Evolutionary conservation across 2,797 vertebrate species (phyloP).

Genomic region (Pogonophryne albipinna): DNA sequence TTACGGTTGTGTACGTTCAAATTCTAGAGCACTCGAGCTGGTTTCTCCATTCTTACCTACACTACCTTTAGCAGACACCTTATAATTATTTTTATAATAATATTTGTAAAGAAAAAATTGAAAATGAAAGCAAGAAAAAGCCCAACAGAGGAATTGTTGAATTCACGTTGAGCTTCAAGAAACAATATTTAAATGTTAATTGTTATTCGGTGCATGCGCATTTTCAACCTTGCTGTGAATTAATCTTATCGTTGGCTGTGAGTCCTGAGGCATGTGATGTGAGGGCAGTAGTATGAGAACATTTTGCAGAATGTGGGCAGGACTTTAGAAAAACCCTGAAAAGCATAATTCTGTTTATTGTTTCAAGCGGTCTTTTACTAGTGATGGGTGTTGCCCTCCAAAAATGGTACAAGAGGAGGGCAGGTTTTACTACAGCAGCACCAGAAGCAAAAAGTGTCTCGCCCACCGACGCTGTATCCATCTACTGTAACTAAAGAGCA

Average conservation of each 20-base stretch:
- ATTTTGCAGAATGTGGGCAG: constrained; percentile 2
- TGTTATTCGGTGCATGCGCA: not conserved
- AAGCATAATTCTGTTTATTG: constrained; percentile 23
- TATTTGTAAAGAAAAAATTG: not conserved
- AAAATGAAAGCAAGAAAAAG: not conserved
- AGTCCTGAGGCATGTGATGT: not conserved
- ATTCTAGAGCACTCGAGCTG: no score
- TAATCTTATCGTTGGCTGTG: not conserved
- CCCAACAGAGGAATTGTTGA: not conserved
- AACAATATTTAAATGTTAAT: not conserved
- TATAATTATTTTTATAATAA: not conserved
- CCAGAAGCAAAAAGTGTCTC: constrained; percentile 35
- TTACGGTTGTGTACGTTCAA: no score
- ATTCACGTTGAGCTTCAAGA: not conserved
- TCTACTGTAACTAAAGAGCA: constrained; percentile 49
- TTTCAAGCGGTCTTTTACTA: constrained; percentile 14
- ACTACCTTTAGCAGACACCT: not conserved
- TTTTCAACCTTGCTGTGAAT: not conserved
- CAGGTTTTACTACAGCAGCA: not conserved
- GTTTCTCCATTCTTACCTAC: no score
- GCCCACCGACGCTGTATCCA: constrained; percentile 52
- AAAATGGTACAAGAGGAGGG: constrained; percentile 11
- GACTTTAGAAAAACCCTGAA: constrained; percentile 3
- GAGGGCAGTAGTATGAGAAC: constrained; percentile 11
- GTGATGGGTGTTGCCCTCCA: constrained; percentile 18